phyloP scores from a whole-genome alignment of 2,888 invertebrate species.

The Lithosia quadra region DNA sequence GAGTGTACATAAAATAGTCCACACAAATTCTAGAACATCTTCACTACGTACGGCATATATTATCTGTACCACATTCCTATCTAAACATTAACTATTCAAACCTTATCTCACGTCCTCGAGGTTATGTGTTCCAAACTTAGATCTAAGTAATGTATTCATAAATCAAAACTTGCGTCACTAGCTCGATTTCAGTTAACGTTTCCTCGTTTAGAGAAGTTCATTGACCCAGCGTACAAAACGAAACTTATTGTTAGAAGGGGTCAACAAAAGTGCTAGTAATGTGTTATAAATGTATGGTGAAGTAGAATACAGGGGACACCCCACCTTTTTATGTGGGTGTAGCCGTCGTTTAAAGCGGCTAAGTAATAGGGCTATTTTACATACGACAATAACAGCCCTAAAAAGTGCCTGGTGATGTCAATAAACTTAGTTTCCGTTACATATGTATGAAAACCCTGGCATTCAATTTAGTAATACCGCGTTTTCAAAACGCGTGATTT shows the following conservation, averaged over 20 bases:
- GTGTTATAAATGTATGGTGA: background rate
- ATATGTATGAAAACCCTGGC: too few species aligned
- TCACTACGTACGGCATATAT: too few species aligned
- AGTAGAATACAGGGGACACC: background rate
- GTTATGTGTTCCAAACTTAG: background rate
- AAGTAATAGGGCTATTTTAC: background rate
- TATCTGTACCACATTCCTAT: background rate
- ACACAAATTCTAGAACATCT: background rate
- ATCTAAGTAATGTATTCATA: slow-evolving; percentile 1
- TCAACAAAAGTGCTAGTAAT: slow-evolving; percentile 1
- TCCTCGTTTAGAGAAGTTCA: background rate
- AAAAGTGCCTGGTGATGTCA: background rate
- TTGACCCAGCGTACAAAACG: background rate
- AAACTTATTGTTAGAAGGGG: background rate
- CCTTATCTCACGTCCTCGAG: background rate
- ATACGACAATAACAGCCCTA: background rate
- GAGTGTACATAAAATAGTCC: background rate
- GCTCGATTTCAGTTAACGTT: background rate
- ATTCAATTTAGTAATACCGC: too few species aligned
- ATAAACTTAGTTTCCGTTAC: background rate
- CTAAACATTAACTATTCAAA: slow-evolving; percentile 4
- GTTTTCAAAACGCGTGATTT: too few species aligned
- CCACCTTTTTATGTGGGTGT: background rate
- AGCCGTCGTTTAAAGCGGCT: background rate
- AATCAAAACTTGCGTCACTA: background rate